A percentile compares a stretch with the other conserved stretches of the same genome.
Conservation (phyloP, 2,888 invertebrate species). For the Temnothorax rugatulus region DNA sequence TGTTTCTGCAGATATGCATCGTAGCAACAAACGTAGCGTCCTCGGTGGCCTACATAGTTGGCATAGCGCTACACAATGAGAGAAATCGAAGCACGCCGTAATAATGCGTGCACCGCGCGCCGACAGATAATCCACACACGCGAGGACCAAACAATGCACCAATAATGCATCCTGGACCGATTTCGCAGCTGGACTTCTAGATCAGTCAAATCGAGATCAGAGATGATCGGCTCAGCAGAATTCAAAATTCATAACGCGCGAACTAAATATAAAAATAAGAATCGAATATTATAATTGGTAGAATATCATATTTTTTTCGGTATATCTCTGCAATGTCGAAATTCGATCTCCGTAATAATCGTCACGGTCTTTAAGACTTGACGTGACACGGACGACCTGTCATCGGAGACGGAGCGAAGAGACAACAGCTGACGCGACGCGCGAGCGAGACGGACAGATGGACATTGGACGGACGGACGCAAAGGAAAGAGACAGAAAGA, state of each 20-base stretch:
- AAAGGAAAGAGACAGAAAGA: constrained; percentile 18
- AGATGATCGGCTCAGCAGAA: not conserved
- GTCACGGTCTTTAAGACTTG: not conserved
- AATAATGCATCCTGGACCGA: not conserved
- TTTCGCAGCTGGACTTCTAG: not conserved
- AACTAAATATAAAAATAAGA: not conserved
- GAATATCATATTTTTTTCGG: not conserved
- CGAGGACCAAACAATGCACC: constrained; percentile 1
- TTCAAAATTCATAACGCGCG: not conserved
- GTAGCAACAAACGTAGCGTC: constrained; percentile 7
- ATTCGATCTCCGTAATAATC: constrained; percentile 1
- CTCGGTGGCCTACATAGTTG: constrained; percentile 23
- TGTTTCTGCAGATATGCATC: not conserved
- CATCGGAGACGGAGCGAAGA: constrained; percentile 43
- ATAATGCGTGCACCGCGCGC: constrained; percentile 11
- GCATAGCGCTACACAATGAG: constrained; percentile 20
- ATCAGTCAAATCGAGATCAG: not conserved
- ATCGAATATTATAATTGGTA: too few species aligned
- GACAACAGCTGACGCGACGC: constrained; percentile 63
- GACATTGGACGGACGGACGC: constrained; percentile 38
- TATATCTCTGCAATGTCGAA: not conserved
- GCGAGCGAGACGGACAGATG: constrained; percentile 44
- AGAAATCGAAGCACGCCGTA: constrained; percentile 29
- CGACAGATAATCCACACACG: constrained; percentile 12
- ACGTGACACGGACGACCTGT: not conserved